These are phyloP conservation scores for Sogatella furcifera DNA, from an alignment of 1,140 invertebrate species.

Conservation along the genomic window DNA sequence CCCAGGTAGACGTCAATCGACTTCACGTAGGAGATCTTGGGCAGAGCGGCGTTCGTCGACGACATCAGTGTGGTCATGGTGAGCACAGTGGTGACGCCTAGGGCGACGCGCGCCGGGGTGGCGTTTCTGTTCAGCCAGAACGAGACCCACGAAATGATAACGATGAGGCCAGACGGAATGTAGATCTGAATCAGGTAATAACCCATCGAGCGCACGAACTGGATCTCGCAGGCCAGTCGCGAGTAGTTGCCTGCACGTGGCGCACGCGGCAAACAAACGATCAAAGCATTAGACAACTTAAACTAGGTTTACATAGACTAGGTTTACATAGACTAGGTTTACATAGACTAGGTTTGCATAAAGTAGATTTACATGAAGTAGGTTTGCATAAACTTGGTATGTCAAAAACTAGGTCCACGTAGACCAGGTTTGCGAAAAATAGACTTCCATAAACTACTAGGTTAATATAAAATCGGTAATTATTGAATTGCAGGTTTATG, in stretches of 20 bases:
- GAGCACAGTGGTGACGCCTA: constrained; percentile 94
- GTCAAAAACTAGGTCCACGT: too few species aligned
- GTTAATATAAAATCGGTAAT: too few species aligned
- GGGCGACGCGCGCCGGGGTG: constrained; percentile 88
- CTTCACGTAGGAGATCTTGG: constrained; percentile 97
- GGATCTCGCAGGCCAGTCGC: constrained; percentile 91
- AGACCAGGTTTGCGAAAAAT: too few species aligned
- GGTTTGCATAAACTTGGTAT: too few species aligned
- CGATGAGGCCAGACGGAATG: constrained; percentile 95
- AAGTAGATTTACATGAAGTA: too few species aligned
- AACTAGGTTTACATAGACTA: too few species aligned
- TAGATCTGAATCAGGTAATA: constrained; percentile 99
- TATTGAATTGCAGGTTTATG: too few species aligned
- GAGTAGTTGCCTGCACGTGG: constrained; percentile 85
- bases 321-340: too few species aligned
- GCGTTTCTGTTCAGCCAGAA: constrained; percentile 93
- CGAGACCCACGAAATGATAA: constrained; percentile 97
- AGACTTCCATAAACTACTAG: too few species aligned
- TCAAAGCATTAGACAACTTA: too few species aligned
- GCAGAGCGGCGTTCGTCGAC: constrained; percentile 92
- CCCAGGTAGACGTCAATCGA: constrained; percentile 97
- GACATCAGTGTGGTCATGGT: constrained; percentile 99
- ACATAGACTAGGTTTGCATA: too few species aligned
- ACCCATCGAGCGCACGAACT: constrained; percentile 95
- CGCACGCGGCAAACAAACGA: too few species aligned